Evolutionary conservation across 2,113 vertebrate genomes (phyloP).

Genomic region (Callaeas wilsoni): DNA sequence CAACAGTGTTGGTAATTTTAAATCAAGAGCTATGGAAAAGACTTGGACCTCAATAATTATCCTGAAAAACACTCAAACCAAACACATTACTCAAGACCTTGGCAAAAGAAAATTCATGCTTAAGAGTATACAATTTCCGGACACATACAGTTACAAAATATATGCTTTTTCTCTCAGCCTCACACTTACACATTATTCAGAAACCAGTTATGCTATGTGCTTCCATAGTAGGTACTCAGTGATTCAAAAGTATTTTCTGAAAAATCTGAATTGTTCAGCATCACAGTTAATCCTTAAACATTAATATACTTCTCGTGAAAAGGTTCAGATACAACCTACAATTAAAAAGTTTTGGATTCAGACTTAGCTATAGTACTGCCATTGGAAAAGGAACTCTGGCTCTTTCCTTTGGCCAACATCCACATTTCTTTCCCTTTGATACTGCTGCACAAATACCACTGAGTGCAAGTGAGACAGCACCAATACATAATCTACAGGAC

Average conservation of each 20-base stretch:
- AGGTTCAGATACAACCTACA: not conserved
- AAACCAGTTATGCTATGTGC: not conserved
- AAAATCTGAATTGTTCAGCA: not conserved
- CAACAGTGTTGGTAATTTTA: not conserved
- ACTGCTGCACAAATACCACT: not conserved
- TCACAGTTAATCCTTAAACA: not conserved
- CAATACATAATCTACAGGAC: not conserved
- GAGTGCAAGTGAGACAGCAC: not conserved
- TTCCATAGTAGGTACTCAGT: not conserved
- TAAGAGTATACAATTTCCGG: not conserved
- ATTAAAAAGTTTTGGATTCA: not conserved
- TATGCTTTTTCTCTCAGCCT: not conserved
- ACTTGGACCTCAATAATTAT: not conserved
- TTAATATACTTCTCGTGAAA: not conserved
- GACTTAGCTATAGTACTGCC: not conserved
- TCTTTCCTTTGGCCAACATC: not conserved
- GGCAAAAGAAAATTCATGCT: not conserved
- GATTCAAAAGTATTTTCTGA: not conserved
- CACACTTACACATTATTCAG: not conserved
- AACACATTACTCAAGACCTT: not conserved
- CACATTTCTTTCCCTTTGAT: not conserved
- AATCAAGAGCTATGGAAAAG: not conserved
- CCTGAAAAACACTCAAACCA: not conserved
- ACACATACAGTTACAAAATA: not conserved
- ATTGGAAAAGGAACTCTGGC: not conserved